These are phyloP conservation scores for Chiloscyllium plagiosum DNA, from an alignment of 2,113 vertebrate species.

Conservation along the genomic window DNA sequence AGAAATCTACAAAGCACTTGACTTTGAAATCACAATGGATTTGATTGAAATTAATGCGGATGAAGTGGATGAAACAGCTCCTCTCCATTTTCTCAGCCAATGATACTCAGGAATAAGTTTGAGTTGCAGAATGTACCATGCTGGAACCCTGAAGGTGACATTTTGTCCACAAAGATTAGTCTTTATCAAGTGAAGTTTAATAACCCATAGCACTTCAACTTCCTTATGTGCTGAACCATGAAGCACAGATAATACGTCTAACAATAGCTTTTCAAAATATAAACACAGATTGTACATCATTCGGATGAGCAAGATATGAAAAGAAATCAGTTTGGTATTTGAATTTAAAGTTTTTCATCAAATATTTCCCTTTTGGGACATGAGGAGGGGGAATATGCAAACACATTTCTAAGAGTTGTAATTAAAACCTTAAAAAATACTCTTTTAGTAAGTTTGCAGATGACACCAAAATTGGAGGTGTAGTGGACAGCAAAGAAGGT, in stretches of 20 bases:
- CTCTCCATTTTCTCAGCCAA: background rate
- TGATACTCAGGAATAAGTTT: background rate
- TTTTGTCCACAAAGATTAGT: background rate
- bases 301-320: background rate
- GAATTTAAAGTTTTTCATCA: background rate
- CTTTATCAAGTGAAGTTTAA: slow-evolving; percentile 16
- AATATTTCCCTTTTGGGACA: background rate
- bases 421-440: background rate
- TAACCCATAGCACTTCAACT: background rate
- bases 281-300: background rate
- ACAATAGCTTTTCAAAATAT: background rate
- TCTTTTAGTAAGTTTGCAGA: background rate
- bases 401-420: background rate
- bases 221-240: background rate
- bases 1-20: background rate
- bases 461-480: no score
- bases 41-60: background rate
- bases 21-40: background rate
- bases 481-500: no score
- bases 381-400: background rate
- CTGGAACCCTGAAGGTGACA: background rate
- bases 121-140: background rate
- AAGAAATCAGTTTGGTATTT: background rate
- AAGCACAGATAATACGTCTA: background rate
- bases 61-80: background rate